A percentile compares a stretch with the other conserved stretches of the same genome.
Conservation (phyloP, 2,113 vertebrate species). For the Prochilodus magdalenae region DNA sequence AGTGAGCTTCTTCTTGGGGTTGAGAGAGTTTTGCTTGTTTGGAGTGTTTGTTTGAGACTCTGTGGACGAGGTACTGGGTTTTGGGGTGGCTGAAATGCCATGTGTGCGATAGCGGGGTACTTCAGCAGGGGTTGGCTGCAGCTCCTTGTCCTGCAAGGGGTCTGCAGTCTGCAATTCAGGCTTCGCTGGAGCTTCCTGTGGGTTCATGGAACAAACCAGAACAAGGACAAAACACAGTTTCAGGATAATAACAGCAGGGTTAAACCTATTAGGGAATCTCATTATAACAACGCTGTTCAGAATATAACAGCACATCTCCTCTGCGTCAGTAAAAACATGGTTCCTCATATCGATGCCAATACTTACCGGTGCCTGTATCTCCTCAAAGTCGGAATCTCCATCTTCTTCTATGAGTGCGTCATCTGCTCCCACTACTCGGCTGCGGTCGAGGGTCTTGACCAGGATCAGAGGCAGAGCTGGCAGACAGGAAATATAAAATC, state of each 20-base stretch:
- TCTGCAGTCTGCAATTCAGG: constrained; percentile 12
- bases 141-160: constrained; percentile 20
- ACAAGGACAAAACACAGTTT: background rate
- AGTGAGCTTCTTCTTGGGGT: constrained; percentile 64
- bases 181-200: constrained; percentile 20
- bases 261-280: too few species aligned
- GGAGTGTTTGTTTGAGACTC: background rate
- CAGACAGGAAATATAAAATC: background rate
- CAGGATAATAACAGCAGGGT: too few species aligned
- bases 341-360: background rate
- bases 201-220: background rate
- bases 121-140: constrained; percentile 1
- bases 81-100: constrained; percentile 2
- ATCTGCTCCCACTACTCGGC: constrained; percentile 29
- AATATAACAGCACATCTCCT: too few species aligned
- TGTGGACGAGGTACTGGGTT: constrained; percentile 21
- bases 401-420: constrained; percentile 57
- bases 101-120: constrained; percentile 37
- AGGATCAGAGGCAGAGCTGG: constrained; percentile 74
- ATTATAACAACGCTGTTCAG: too few species aligned
- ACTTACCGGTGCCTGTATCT: constrained; percentile 56
- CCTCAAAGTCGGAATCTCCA: constrained; percentile 68
- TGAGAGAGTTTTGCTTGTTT: constrained; percentile 9
- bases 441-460: constrained; percentile 64
- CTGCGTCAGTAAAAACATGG: too few species aligned